Evolutionary conservation across 1,140 invertebrate species (phyloP), one percentile per base, ranked within the genome.

Genomic region (Protaetia brevitarsis): DNA sequence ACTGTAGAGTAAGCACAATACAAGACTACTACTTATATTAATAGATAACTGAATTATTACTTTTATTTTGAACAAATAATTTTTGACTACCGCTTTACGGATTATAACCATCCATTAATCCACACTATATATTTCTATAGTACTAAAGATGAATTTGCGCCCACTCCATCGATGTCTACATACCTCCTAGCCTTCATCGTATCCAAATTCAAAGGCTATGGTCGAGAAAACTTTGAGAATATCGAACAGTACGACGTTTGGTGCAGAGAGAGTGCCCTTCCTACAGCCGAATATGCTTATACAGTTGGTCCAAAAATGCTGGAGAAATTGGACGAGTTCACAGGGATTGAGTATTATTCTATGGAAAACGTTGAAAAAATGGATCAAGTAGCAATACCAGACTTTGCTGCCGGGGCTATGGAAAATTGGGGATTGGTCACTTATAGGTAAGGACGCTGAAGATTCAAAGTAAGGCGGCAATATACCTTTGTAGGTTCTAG

Each of bases 161-260:
- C 13, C 3, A 64, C 62, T 11, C 62, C 62, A 10, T 1, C 28
- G 16, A 97, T 97, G 95, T 95, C 93, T 0, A 96, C 95, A 0
- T 97, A 97, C 74, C 78, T 97, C 13, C 88, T 97, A 1, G 94
- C 94, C 0, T 94, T 95, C 74, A 87, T 91, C 97, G 1, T n/a
- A 89, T 89, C 10, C 93, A 97, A 75, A 96, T 96, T 70, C 84
- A 84, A 1, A 80, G 83, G 59, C 80, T 45, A 11, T 11, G 82
- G 80, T n/a, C 78, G 82, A n/a, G 79, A 82, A 1, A 86, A 85
- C 6, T 10, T 6, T 1, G 31, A 79, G 79, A 63, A 87, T 96
- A 1, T 90, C 91, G 75, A 87, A 89, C 1, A 84, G 65, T 80
- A 79, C n/a, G 82, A 87, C 0, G 90, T 97, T 2, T 95, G 93